Conservation (phyloP, 2,888 invertebrate genomes). For the Dasypolia templi region DNA sequence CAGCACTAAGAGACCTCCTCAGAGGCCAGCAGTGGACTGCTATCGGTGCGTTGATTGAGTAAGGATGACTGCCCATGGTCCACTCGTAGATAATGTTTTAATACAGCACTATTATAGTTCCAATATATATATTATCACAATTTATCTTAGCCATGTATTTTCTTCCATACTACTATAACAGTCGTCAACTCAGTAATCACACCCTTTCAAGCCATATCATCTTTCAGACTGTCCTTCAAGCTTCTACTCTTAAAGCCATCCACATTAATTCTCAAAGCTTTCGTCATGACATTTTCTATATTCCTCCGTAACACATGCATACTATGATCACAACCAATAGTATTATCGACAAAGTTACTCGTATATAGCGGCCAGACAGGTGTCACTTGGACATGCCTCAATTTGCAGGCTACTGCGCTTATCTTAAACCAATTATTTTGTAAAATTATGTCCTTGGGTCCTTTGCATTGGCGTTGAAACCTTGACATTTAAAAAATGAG, state of each 20-base stretch:
- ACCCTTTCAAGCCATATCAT: background rate
- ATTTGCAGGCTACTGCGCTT: slow-evolving; percentile 31
- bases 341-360: background rate
- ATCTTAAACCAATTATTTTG: slow-evolving; percentile 31
- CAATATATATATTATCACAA: too few species aligned
- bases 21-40: too few species aligned
- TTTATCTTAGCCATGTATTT: too few species aligned
- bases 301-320: background rate
- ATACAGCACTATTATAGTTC: too few species aligned
- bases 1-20: too few species aligned
- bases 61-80: background rate
- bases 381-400: slow-evolving; percentile 34
- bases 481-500: background rate
- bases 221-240: background rate
- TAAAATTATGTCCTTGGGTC: background rate
- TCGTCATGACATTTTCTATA: background rate
- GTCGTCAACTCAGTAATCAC: background rate
- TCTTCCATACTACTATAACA: background rate
- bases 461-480: background rate
- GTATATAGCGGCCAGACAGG: background rate
- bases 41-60: too few species aligned
- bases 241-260: background rate
- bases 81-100: background rate
- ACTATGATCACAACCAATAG: background rate
- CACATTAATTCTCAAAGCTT: background rate